phyloP scores from a whole-genome alignment of 2,113 vertebrate species.

The Gracilinanus agilis region DNA sequence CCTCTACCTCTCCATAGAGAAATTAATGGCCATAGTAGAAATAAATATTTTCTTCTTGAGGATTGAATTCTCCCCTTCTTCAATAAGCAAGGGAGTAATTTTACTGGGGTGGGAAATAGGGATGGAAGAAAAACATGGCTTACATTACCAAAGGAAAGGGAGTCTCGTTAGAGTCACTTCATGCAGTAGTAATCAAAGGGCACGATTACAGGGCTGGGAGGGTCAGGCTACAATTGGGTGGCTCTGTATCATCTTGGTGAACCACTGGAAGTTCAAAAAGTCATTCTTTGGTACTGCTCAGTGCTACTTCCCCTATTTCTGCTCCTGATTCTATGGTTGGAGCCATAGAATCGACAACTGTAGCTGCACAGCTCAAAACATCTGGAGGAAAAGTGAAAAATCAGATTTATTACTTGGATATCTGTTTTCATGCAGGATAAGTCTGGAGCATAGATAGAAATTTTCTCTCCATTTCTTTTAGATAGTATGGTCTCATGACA shows the following conservation, averaged over 20 bases:
- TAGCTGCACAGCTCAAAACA: not conserved
- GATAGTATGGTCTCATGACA: not conserved
- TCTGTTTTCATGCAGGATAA: not conserved
- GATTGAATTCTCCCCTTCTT: not conserved
- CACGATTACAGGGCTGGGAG: not conserved
- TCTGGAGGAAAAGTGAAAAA: not conserved
- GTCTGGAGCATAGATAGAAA: not conserved
- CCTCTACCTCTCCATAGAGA: not conserved
- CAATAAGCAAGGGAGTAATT: not conserved
- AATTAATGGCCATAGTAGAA: not conserved
- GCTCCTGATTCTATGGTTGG: not conserved
- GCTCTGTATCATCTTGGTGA: not conserved
- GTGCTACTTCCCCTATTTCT: not conserved
- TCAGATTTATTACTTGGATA: not conserved
- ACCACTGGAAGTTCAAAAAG: constrained; percentile 4
- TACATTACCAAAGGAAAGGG: not conserved
- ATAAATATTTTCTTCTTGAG: not conserved
- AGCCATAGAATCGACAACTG: not conserved
- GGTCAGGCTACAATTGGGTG: not conserved
- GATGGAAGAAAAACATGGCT: constrained; percentile 1
- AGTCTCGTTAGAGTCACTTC: not conserved
- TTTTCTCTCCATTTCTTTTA: not conserved
- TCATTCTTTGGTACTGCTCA: not conserved
- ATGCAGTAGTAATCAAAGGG: constrained; percentile 17
- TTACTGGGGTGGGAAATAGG: not conserved